A percentile compares a stretch with the other conserved stretches of the same genome.
Evolutionary conservation across 1,140 invertebrate genomes (phyloP).

Genomic region (Macrocentrus cingulum): DNA sequence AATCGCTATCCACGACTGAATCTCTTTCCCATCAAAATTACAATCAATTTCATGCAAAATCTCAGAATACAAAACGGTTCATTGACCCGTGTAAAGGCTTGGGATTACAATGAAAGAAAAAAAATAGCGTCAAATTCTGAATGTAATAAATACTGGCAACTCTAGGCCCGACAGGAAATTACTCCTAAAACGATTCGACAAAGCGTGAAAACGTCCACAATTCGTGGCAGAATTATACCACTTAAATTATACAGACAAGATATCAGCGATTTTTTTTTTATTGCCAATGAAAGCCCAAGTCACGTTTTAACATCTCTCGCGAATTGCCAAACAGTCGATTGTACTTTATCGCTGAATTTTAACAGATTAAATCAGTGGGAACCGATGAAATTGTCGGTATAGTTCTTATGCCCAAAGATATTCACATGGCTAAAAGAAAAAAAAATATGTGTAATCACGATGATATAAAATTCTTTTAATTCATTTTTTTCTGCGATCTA

Average conservation of each 20-base stretch:
- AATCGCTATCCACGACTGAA: neutral
- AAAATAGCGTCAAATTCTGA: neutral
- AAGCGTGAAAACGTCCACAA: slow-evolving; percentile 28
- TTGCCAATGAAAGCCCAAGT: too few species aligned
- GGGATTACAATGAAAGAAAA: neutral
- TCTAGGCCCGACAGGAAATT: slow-evolving; percentile 32
- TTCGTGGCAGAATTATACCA: neutral
- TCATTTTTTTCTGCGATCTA: neutral
- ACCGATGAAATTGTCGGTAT: neutral
- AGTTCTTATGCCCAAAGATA: too few species aligned
- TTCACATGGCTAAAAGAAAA: neutral
- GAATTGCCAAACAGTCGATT: too few species aligned
- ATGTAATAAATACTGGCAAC: slow-evolving; percentile 18
- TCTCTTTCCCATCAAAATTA: neutral
- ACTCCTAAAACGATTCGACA: slow-evolving; percentile 29
- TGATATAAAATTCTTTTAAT: slow-evolving; percentile 16
- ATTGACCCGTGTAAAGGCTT: slow-evolving; percentile 7
- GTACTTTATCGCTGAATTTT: too few species aligned
- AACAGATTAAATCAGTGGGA: neutral
- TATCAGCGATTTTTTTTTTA: neutral
- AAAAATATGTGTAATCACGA: slow-evolving; percentile 9
- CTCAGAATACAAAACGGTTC: neutral
- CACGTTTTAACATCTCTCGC: too few species aligned
- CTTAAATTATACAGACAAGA: neutral
- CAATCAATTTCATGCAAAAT: neutral